These are phyloP conservation scores for Garra rufa DNA, from an alignment of 2,113 vertebrate genomes.

Conservation along the genomic window DNA sequence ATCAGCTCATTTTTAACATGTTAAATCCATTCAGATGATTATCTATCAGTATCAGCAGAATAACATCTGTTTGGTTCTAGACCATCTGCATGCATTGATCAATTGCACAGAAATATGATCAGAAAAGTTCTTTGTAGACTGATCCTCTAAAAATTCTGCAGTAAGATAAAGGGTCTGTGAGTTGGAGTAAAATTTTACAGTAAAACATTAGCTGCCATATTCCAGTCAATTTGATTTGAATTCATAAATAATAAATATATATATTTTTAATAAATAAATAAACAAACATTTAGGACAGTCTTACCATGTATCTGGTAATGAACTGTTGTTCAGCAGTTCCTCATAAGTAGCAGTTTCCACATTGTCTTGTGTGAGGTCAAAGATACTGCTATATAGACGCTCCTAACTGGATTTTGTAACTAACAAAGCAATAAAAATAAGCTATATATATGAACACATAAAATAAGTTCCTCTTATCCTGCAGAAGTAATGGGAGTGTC, in stretches of 20 bases:
- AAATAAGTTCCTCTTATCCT: not conserved
- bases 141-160: not conserved
- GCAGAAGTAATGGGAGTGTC: not conserved
- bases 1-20: not conserved
- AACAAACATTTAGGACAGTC: not conserved
- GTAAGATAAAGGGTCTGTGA: not conserved
- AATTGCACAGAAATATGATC: not conserved
- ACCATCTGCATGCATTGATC: not conserved
- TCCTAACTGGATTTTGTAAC: not conserved
- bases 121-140: not conserved
- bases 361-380: not conserved
- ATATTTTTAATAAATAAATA: not conserved
- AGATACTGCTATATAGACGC: not conserved
- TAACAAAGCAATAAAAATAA: not conserved
- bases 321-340: not conserved
- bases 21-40: not conserved
- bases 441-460: not conserved
- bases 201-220: not conserved
- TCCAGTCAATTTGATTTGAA: not conserved
- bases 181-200: not conserved
- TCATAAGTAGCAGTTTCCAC: not conserved
- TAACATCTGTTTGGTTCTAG: not conserved
- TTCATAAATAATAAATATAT: not conserved
- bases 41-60: not conserved
- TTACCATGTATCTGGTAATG: not conserved